Conservation (phyloP, 2,888 invertebrate genomes). For the Phania funesta region DNA sequence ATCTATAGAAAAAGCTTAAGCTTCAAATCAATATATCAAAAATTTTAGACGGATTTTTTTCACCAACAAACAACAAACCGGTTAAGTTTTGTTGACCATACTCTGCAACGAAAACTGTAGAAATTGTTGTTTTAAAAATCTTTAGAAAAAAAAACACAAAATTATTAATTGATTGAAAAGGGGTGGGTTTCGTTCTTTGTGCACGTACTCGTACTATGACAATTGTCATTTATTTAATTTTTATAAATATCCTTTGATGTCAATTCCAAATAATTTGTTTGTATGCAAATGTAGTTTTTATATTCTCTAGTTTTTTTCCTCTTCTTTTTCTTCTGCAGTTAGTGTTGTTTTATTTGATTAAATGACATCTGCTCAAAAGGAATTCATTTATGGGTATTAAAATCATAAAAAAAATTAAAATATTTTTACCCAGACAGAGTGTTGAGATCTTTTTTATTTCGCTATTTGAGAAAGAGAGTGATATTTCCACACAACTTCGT, state of each 20-base stretch:
- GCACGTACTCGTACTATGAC: neutral
- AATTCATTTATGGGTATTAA: slow-evolving; percentile 66
- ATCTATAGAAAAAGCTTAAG: neutral
- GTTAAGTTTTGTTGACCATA: slow-evolving; percentile 50
- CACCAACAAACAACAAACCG: slow-evolving; percentile 37
- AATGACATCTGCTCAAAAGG: slow-evolving; percentile 65
- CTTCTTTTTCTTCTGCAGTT: neutral
- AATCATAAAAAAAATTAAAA: slow-evolving; percentile 52
- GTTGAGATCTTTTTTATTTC: neutral
- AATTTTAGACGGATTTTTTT: slow-evolving; percentile 5
- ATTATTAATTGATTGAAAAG: slow-evolving; percentile 59
- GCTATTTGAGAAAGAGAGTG: neutral
- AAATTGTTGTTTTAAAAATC: neutral
- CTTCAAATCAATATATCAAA: slow-evolving; percentile 62
- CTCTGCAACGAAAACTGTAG: slow-evolving; percentile 39
- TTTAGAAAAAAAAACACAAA: slow-evolving; percentile 16
- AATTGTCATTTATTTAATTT: slow-evolving; percentile 38
- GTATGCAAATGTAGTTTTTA: slow-evolving; percentile 47
- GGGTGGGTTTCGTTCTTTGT: slow-evolving; percentile 21
- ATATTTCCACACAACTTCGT: slow-evolving; percentile 41
- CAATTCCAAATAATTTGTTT: slow-evolving; percentile 52
- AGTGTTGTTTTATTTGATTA: slow-evolving; percentile 49
- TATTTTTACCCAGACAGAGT: slow-evolving; percentile 23
- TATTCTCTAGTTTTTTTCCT: neutral
- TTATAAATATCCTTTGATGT: slow-evolving; percentile 51